Evolutionary conservation across 2,797 vertebrate species (phyloP).

Genomic region (Eidolon dupreanum): DNA sequence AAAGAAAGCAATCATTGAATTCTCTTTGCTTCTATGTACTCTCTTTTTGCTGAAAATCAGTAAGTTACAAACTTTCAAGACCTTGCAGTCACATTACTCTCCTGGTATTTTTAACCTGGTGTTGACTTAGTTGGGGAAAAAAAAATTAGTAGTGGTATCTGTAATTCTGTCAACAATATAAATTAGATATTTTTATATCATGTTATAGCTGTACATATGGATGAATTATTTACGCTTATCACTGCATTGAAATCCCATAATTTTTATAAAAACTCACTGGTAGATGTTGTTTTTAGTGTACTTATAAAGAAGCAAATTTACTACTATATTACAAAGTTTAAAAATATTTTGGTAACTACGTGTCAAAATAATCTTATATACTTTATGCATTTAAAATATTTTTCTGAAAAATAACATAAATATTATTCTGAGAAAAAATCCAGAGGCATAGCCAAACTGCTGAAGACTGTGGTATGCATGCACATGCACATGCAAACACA

Average conservation of each 20-base stretch:
- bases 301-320: neutral
- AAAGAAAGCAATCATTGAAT: neutral
- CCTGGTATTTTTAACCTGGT: neutral
- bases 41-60: neutral
- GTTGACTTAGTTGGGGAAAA: neutral
- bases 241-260: neutral
- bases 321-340: neutral
- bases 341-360: neutral
- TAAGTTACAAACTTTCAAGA: neutral
- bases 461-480: neutral
- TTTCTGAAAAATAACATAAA: constrained; percentile 8
- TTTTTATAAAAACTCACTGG: neutral
- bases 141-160: neutral
- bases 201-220: neutral
- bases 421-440: neutral
- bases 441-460: neutral
- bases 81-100: neutral
- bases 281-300: neutral
- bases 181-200: neutral
- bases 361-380: neutral
- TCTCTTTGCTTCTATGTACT: neutral
- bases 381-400: neutral
- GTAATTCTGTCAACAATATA: neutral
- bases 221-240: neutral
- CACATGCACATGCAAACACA: too few species aligned